Evolutionary conservation across 2,113 vertebrate species (phyloP).

Genomic region (Lucifuga dentata): DNA sequence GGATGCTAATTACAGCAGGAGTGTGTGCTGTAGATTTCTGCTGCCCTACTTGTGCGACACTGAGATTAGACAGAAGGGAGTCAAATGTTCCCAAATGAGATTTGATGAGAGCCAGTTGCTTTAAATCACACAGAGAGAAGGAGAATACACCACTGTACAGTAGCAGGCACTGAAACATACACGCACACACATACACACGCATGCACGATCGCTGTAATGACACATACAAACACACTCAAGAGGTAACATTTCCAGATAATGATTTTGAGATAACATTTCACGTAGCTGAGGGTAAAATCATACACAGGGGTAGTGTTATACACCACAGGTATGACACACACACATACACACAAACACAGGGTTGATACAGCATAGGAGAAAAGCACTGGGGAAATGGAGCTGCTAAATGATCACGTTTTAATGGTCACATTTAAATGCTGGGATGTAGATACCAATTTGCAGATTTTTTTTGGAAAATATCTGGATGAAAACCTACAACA

Average conservation of each 20-base stretch:
- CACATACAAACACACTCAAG: conserved; percentile 29
- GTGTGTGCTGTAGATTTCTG: conserved; percentile 54
- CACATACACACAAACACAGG: too few relatives aligned
- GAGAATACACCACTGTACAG: conserved; percentile 51
- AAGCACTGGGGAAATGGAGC: background rate
- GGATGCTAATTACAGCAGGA: conserved; percentile 76
- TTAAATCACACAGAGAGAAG: conserved; percentile 58
- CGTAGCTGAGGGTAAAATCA: conserved; percentile 34
- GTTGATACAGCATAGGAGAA: background rate
- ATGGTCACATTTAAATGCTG: too few relatives aligned
- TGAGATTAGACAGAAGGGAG: conserved; percentile 76
- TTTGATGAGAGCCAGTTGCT: conserved; percentile 81
- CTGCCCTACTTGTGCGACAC: conserved; percentile 56
- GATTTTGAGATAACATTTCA: conserved; percentile 66
- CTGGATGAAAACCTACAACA: too few relatives aligned
- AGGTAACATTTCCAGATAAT: conserved; percentile 60
- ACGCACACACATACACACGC: conserved; percentile 13
- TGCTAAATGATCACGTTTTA: too few relatives aligned
- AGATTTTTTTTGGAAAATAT: too few relatives aligned
- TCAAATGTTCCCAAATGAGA: conserved; percentile 83
- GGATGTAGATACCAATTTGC: too few relatives aligned
- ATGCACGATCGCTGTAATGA: too few relatives aligned
- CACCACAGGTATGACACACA: background rate
- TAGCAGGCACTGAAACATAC: conserved; percentile 55
- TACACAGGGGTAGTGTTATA: conserved; percentile 22